Evolutionary conservation across 1,140 invertebrate species (phyloP), one percentile per base, ranked within the genome.

Genomic region (Vanessa tameamea): DNA sequence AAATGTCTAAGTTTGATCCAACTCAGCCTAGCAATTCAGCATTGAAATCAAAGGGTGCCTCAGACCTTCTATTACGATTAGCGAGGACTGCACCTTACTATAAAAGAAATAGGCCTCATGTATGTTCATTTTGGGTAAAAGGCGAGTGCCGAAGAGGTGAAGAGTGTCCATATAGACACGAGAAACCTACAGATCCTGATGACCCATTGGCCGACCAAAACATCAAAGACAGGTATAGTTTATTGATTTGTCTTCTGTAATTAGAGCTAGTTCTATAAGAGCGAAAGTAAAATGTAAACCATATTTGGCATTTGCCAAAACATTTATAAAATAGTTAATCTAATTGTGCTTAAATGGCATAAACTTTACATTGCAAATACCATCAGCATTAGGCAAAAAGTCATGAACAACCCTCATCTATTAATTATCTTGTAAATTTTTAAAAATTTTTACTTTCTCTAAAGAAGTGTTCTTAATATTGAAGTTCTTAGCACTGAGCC

Each of bases 51-150:
- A 95, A 96, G 78, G 96, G 96, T 23, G 96, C 96, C 0, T 97
- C 96, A 86, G 99, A 99, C 84, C 95, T 99, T 82, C 89, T 99
- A 14, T 95, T 98, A 86, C 98, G 99, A 85, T 93, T 99, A 76
- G 99, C 99, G 4, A 94, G 99, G 51, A 99, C 98, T 15, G 97
- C 98, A 51, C 99, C 99, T 0, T 99, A 99, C 90, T 99, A 99
- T 86, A 99, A 99, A 87, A 93, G 99, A 64, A 99, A 99, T 87
- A 94, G 98, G 79, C 99, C 99, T 0, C 99, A 99, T 91, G 99
- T 99, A 59, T 99, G 99, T 92, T 99, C 98, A 0, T 99, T 99
- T 91, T 99, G 99, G 98, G 99, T 99, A 0, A 99, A 99, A 94
- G 99, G 99, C 1, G 99, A 99, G 92, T 99, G 99, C 91, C 97